phyloP scores from a whole-genome alignment of 2,113 vertebrate species.

The Narcine bancroftii region DNA sequence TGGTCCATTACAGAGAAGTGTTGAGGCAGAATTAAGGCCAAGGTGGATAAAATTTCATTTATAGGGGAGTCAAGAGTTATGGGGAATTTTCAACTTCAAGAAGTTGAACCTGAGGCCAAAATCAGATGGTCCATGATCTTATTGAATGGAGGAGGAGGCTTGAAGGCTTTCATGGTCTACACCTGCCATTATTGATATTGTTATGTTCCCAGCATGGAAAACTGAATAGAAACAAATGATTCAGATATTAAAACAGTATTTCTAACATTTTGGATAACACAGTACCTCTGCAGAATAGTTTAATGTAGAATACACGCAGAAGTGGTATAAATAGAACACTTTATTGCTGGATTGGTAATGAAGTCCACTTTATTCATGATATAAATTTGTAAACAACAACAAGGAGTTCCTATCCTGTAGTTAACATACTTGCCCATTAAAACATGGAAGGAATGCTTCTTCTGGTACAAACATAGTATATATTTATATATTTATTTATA shows the following conservation, averaged over 20 bases:
- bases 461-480: background rate
- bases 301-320: background rate
- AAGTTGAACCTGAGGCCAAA: too few relatives aligned
- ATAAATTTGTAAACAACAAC: conserved; percentile 32
- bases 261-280: background rate
- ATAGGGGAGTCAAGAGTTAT: too few relatives aligned
- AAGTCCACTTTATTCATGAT: conserved; percentile 28
- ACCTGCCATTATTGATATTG: too few relatives aligned
- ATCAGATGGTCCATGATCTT: too few relatives aligned
- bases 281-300: background rate
- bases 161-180: too few relatives aligned
- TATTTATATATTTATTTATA: too few relatives aligned
- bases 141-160: too few relatives aligned
- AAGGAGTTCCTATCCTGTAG: conserved; percentile 27
- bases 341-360: conserved; percentile 27
- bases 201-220: background rate
- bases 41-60: too few relatives aligned
- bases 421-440: conserved; percentile 20
- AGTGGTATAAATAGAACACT: conserved; percentile 29
- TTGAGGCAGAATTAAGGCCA: too few relatives aligned
- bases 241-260: background rate
- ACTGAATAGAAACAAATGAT: background rate
- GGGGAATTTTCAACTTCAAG: too few relatives aligned
- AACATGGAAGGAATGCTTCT: conserved; percentile 31
- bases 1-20: too few relatives aligned